Base-by-base conservation (phyloP, 2,888 invertebrate genomes). In the Neoscelio sp. region DNA sequence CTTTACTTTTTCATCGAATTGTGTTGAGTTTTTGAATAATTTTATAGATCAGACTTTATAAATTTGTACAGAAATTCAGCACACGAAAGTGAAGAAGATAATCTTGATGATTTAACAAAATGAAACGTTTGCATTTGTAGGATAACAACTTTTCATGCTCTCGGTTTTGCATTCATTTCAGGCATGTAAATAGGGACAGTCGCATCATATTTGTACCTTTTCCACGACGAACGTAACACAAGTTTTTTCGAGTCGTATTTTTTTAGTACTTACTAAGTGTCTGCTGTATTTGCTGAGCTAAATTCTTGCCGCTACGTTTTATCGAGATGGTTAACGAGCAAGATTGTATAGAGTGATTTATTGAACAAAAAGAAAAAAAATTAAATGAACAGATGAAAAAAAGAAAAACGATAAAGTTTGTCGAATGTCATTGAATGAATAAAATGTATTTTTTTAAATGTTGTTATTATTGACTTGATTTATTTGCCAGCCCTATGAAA, bases 401-500 rank as follows among this genome's bases (percentile, higher is more conserved):
- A 56, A 4, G 28, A 35, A 35, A 50, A 12, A 40, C 52, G 33
- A 56, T 23, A 52, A 52, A 30, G 52, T 67, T 52, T 75, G 60
- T 75, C 75, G 75, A 75, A 35, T 58, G 65, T 67, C 74, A 60
- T 60, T 60, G 67, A 75, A 60, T 67, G 44, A 75, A 75, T 75
- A 75, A 75, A 75, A 60, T 75, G 75, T 75, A 75, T 75, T 75
- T 75, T 75, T 75, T 50, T 67, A 75, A 65, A 38, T n/a, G 10
- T 12, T 40, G 17, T 15, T 60, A 10, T 60, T 50, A 30, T 42
- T 56, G 0, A 8, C 10, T 58, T 38, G 17, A 38, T 38, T 38
- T 12, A 23, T 6, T 23, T 23, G n/a, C n/a, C n/a, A n/a, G n/a
- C n/a, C n/a, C n/a, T n/a, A n/a, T n/a, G n/a, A n/a, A n/a, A n/a